Evolutionary conservation across 2,888 invertebrate species (phyloP).

Genomic region (Ypsolopha scabrella): DNA sequence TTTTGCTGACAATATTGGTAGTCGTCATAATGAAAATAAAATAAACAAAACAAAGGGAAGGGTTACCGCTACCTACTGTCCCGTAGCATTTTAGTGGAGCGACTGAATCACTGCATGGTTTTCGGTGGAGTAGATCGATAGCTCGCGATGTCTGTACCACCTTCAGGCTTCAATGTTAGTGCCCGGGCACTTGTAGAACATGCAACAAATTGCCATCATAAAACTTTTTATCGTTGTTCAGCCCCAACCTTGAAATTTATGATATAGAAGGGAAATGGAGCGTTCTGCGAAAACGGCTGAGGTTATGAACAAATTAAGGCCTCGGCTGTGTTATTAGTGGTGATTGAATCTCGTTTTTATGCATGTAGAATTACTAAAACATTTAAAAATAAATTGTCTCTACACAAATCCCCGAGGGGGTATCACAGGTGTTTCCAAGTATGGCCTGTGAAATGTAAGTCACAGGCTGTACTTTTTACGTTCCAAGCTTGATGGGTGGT

Average conservation of each 20-base stretch:
- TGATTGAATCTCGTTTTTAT: too few species aligned
- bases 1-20: conserved; percentile 38
- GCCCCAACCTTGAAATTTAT: conserved; percentile 38
- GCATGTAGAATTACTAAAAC: too few species aligned
- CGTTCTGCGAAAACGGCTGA: not conserved
- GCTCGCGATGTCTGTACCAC: conserved; percentile 52
- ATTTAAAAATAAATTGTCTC: too few species aligned
- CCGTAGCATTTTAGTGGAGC: not conserved
- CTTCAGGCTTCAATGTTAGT: conserved; percentile 20
- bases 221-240: conserved; percentile 43
- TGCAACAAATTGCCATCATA: conserved; percentile 39
- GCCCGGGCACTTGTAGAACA: conserved; percentile 44
- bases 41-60: not conserved
- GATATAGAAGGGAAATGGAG: conserved; percentile 8
- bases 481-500: too few species aligned
- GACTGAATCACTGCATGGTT: conserved; percentile 26
- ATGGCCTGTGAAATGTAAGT: too few species aligned
- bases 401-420: too few species aligned
- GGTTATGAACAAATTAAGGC: too few species aligned
- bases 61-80: not conserved
- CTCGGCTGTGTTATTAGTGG: too few species aligned
- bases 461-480: conserved; percentile 4
- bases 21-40: conserved; percentile 23
- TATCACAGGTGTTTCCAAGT: too few species aligned
- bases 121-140: conserved; percentile 50